Evolutionary conservation across 2,797 vertebrate species (phyloP).

Genomic region (Chaetophractus vellerosus): DNA sequence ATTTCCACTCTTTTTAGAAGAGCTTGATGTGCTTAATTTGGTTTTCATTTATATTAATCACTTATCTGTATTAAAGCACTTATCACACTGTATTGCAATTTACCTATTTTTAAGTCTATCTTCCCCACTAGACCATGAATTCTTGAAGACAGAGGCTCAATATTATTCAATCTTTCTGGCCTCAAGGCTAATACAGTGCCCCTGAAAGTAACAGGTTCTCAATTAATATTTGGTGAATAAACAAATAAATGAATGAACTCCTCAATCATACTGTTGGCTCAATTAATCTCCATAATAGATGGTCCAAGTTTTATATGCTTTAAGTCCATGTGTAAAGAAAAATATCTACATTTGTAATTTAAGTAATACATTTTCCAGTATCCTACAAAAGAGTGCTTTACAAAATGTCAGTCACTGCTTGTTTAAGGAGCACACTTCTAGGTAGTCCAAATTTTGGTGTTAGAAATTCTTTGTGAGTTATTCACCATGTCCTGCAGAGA

Average conservation of each 20-base stretch:
- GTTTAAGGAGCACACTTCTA: neutral
- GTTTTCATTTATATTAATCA: slow-evolving; percentile 85
- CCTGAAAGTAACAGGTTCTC: slow-evolving; percentile 47
- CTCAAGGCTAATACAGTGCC: slow-evolving; percentile 20
- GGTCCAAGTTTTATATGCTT: neutral
- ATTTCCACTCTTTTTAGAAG: slow-evolving; percentile 79
- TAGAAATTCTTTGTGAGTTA: neutral
- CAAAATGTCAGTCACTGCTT: neutral
- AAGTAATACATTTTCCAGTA: neutral
- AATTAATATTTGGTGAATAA: slow-evolving; percentile 62
- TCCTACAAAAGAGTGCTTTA: neutral
- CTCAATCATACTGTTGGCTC: slow-evolving; percentile 29
- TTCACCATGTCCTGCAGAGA: neutral
- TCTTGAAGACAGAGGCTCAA: slow-evolving; percentile 50
- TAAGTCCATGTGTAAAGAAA: neutral
- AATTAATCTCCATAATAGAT: slow-evolving; percentile 33
- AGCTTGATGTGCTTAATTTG: slow-evolving; percentile 84
- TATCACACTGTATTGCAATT: slow-evolving; percentile 82
- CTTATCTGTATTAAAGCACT: slow-evolving; percentile 82
- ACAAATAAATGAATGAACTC: slow-evolving; percentile 52
- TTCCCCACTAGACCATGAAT: slow-evolving; percentile 76
- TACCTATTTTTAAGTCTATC: slow-evolving; percentile 83
- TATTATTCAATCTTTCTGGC: slow-evolving; percentile 63
- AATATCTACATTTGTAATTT: neutral
- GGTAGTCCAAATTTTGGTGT: neutral